Evolutionary conservation across 2,113 vertebrate species (phyloP), one percentile per base, ranked within the genome.

Genomic region (Paracanthobrama guichenoti): DNA sequence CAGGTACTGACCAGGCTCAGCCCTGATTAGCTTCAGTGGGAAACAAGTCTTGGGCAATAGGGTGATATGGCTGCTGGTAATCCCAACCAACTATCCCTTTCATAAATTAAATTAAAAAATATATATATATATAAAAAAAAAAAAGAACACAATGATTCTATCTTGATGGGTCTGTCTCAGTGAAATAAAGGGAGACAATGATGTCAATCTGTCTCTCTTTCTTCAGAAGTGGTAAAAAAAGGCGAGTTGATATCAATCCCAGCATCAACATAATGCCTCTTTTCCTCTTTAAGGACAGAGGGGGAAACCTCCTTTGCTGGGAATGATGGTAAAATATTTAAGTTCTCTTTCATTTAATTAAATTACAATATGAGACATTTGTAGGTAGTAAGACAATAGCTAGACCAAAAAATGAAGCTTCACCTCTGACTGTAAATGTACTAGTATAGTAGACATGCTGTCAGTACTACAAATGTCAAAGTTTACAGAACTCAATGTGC

Each of bases 171-270:
- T 93, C 91, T 16, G 87, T 89, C 31, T 62, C 62, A 24, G 91
- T 93, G 82, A 90, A 94, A 81, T 94, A 92, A 67, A 93, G 91
- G 6, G 93, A 93, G 13, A 94, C 74, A 35, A 93, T 90, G 82
- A 93, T 85, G 24, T 93, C 88, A 18, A 87, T 39, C 2, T 84
- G 11, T 11, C 89, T 79, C 14, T 82, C 9, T 0, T 86, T 85
- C 22, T 28, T 75, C 46, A 93, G 84, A 20, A 90, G 66, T 9
- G 91, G 84, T 2, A 92, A 89, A 55, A n/a, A 90, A 94, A 6
- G 90, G 86, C 64, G 89, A 86, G 78, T 93, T 93, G 85, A 92
- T 90, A 28, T 88, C 82, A 20, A 93, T 31, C 6, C 92, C 93
- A 10, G 92, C 92, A 39, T 94, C 92, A 42, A 90, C 71, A 64